Percentiles rank a stretch among this genome's conserved stretches.
Conservation (phyloP, 2,113 vertebrate species). For the Dicerorhinus sumatrensis region DNA sequence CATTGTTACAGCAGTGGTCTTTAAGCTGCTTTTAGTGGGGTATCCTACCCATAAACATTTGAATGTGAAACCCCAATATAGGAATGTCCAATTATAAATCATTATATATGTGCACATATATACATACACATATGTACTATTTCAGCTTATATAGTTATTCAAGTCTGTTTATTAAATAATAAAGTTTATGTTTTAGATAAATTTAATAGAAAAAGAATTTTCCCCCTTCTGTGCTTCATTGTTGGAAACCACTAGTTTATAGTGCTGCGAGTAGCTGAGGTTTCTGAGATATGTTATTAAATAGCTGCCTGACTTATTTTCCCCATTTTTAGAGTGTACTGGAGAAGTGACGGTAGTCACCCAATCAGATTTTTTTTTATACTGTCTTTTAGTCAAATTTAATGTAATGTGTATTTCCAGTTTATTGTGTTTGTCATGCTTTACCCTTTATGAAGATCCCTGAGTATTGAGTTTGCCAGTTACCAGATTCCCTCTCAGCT, state of each 20-base stretch:
- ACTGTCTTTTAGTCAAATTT: background rate
- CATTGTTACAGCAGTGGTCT: background rate
- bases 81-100: background rate
- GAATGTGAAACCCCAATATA: background rate
- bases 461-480: background rate
- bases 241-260: conserved; percentile 9
- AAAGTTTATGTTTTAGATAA: background rate
- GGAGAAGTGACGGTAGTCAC: background rate
- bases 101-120: background rate
- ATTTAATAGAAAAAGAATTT: background rate
- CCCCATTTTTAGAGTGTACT: background rate
- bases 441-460: background rate
- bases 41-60: background rate
- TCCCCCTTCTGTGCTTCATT: background rate
- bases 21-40: background rate
- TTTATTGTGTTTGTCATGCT: conserved; percentile 3
- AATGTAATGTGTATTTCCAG: conserved; percentile 5
- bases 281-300: background rate
- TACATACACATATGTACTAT: background rate
- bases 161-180: background rate
- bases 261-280: background rate
- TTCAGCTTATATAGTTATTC: background rate
- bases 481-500: background rate
- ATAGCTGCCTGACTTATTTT: background rate
- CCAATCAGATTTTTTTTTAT: background rate